Evolutionary conservation across 2,113 vertebrate genomes (phyloP).

Genomic region (Corvus hawaiiensis): DNA sequence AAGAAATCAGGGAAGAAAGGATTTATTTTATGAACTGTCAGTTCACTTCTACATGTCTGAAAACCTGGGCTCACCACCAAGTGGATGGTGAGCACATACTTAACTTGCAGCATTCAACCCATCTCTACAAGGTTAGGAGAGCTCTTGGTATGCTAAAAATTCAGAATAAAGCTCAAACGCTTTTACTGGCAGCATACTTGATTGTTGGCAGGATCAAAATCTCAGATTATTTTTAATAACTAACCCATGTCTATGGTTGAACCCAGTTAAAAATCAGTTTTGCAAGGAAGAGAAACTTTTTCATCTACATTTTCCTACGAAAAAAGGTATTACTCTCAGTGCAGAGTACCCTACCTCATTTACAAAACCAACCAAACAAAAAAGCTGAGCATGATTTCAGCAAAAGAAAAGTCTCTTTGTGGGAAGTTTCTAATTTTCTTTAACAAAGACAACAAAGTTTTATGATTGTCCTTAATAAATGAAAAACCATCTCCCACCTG

Average conservation of each 20-base stretch:
- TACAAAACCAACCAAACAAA: neutral
- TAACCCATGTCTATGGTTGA: rapidly evolving
- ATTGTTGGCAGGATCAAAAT: neutral
- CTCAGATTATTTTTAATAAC: neutral
- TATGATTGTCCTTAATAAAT: neutral
- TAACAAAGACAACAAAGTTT: neutral
- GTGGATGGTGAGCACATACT: neutral
- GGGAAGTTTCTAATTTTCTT: neutral
- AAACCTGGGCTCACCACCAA: neutral
- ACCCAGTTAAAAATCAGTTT: neutral
- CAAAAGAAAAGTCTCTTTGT: neutral
- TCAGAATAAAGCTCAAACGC: neutral
- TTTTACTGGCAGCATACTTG: neutral
- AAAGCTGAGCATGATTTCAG: neutral
- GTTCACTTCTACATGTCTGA: neutral
- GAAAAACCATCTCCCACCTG: neutral
- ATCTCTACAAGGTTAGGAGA: neutral
- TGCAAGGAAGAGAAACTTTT: neutral
- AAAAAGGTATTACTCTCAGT: neutral
- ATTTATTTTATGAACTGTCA: neutral
- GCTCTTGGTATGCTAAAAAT: neutral
- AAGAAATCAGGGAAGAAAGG: neutral
- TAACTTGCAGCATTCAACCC: neutral
- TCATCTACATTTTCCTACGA: neutral
- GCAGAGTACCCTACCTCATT: neutral